Evolutionary conservation across 2,113 vertebrate species (phyloP), one percentile per base, ranked within the genome.

Genomic region (Parus major): DNA sequence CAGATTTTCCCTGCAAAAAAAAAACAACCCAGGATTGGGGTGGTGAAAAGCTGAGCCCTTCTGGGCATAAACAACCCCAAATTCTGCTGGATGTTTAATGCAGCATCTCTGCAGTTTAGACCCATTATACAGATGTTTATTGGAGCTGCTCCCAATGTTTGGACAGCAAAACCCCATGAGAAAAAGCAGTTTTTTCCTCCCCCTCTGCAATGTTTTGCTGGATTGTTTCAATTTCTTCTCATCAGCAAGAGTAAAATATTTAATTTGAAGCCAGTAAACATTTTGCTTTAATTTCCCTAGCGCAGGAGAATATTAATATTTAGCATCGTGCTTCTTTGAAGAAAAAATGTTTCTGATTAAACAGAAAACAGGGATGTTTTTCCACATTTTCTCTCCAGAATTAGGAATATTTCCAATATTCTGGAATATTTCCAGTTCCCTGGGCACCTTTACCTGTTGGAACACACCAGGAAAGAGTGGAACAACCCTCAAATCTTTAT

Each of bases 61-160:
- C 22, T 15, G 53, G 0, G 41, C 33, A 72, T 14, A 82, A 96
- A 88, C 93, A 82, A 35, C 50, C 15, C 60, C n/a, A 8, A 23
- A 29, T 47, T 73, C 4, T 27, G 42, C 80, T 25, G 41, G 7
- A 4, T 73, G 86, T 83, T 92, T 73, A 57, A 83, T 66, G 31
- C 92, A 78, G 84, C 90, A 79, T 76, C 90, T 72, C 73, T 36
- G 50, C 57, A 39, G 84, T 94, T 96, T 91, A 46, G 15, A 11
- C 70, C 90, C 88, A 82, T 94, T 89, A 90, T 93, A 64, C 93
- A 94, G 90, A 66, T 90, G 91, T 96, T 96, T 96, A 92, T 95
- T 36, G 35, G 77, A 92, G 86, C 83, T 4, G 65, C 83, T 91
- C 82, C 16, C 29, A 69, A 42, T 82, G 86, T 89, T 96, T 95